Base-by-base conservation (phyloP, 2,888 invertebrate species). In the Apamea monoglypha region DNA sequence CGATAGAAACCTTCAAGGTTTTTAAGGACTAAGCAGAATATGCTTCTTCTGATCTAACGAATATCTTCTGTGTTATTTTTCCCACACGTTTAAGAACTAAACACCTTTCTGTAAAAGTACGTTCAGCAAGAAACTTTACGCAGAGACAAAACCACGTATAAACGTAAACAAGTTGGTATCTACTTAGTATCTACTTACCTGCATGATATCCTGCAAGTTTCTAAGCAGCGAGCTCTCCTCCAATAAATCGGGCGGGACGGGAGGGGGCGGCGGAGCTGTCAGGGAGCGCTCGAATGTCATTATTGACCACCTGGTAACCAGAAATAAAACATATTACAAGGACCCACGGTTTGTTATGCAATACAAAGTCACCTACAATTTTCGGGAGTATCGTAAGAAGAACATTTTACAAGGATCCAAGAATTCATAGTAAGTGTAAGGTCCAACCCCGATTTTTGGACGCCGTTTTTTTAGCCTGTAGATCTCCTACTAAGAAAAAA, bases 201-300 rank as follows among this genome's bases (percentile, higher is more conserved):
- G 98, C 88, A 99, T 97, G 91, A 99, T 98, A 90, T 98, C 98
- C 80, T 98, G 98, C 84, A 99, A 97, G 93, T 99, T 98, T 69
- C 97, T 97, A 70, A 98, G 98, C 87, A 98, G 98, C 14, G 98
- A 97, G 88, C 97, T 97, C 93, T 97, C 96, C 4, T 95, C 97
- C 40, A 94, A 76, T 80, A 95, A 82, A 87, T 96, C 97, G 25
- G 95, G 97, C 79, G 94, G 97, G 88, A 93, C 97, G 12, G 97
- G 97, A 90, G 97, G 97, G 2, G 97, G 97, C 32, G 97, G 97
- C 1, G 97, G 97, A 0, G 97, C 97, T 14, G 98, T 97, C 90
- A 98, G 96, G 0, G 98, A 97, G 78, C 98, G 97, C 94, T 98
- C 98, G 93, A 99, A 99, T 14, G 99, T 98, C 98, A 99, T 98